Percentiles rank a stretch among this genome's conserved stretches.
phyloP scores from a whole-genome alignment of 1,140 invertebrate genomes.

The Antheraea pernyi region DNA sequence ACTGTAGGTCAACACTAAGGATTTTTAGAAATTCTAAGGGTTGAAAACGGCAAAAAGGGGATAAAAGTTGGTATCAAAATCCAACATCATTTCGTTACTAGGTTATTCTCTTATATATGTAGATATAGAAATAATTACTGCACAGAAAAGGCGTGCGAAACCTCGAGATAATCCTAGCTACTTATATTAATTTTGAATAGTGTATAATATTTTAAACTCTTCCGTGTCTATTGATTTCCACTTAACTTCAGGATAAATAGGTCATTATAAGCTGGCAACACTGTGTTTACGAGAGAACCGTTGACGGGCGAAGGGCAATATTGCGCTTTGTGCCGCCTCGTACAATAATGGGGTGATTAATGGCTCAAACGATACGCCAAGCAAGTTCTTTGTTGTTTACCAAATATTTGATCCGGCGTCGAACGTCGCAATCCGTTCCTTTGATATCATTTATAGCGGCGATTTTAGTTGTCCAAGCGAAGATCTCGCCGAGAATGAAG shows the following conservation, averaged over 20 bases:
- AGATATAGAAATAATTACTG: too few species aligned
- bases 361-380: constrained; percentile 50
- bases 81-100: too few species aligned
- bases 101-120: too few species aligned
- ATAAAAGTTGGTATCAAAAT: too few species aligned
- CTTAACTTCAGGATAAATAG: not conserved
- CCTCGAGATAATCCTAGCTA: too few species aligned
- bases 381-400: constrained; percentile 58
- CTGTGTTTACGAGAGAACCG: constrained; percentile 16
- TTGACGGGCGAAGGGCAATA: constrained; percentile 52
- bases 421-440: constrained; percentile 48
- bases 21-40: too few species aligned
- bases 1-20: too few species aligned
- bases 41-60: too few species aligned
- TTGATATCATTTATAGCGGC: constrained; percentile 44
- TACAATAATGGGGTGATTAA: constrained; percentile 67
- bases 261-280: not conserved
- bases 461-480: constrained; percentile 30
- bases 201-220: not conserved
- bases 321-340: constrained; percentile 51
- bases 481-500: constrained; percentile 23
- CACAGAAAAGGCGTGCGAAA: too few species aligned
- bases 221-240: not conserved
- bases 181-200: not conserved
- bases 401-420: constrained; percentile 60